These are phyloP conservation scores for Lissocephala sabroskyi DNA, from an alignment of 2,888 invertebrate species.

Conservation along the genomic window DNA sequence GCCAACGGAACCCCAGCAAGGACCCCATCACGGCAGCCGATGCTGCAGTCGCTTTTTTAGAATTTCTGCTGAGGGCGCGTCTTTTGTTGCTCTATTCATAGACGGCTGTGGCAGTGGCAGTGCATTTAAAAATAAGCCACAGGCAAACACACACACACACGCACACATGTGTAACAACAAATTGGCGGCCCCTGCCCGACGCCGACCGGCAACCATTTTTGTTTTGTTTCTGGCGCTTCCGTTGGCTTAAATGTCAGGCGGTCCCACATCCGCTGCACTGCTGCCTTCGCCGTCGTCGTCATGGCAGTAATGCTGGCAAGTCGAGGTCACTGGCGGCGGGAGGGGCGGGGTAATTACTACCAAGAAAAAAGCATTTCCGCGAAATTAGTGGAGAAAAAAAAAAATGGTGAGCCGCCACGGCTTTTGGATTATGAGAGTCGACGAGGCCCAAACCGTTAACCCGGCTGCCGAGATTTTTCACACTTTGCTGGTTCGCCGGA, in stretches of 20 bases:
- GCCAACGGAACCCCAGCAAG: neutral
- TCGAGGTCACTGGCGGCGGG: neutral
- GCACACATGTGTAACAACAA: constrained; percentile 1
- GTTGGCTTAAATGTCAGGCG: constrained; percentile 52
- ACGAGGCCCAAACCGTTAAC: too few species aligned
- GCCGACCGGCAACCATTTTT: constrained; percentile 55
- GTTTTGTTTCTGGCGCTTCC: constrained; percentile 55
- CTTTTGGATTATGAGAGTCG: too few species aligned
- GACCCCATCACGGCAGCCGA: constrained; percentile 17
- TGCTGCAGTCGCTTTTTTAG: constrained; percentile 13
- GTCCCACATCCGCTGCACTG: constrained; percentile 38
- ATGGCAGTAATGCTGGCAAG: constrained; percentile 5
- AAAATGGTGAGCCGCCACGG: constrained; percentile 17
- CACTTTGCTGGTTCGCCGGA: constrained; percentile 34
- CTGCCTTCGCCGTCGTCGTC: constrained; percentile 7
- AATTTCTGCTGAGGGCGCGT: constrained; percentile 18
- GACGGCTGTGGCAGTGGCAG: constrained; percentile 13
- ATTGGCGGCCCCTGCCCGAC: neutral
- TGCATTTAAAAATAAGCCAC: constrained; percentile 61
- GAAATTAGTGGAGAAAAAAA: constrained; percentile 47
- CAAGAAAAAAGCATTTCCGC: constrained; percentile 34
- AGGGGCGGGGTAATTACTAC: constrained; percentile 41
- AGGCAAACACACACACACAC: constrained; percentile 38
- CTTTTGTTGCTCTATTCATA: constrained; percentile 45
- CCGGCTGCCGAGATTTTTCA: constrained; percentile 46